Evolutionary conservation across 2,888 invertebrate species (phyloP).

Genomic region (Oscheius myriophilus): DNA sequence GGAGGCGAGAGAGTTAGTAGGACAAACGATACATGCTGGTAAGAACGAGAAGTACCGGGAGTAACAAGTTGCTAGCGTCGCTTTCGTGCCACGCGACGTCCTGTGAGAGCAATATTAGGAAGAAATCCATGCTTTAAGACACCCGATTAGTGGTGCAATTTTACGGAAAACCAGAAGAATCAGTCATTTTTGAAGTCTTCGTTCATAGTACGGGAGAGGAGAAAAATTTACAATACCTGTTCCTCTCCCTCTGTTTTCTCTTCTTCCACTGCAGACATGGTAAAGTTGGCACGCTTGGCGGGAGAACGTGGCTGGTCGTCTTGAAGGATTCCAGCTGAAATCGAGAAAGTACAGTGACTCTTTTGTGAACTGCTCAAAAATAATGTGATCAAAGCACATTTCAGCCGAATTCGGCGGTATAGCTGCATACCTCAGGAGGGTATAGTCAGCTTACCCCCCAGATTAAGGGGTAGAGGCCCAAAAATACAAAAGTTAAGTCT

Average conservation of each 20-base stretch:
- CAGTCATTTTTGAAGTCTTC: neutral
- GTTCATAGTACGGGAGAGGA: too few relatives aligned
- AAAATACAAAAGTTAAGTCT: too few relatives aligned
- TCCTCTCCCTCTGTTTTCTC: constrained; percentile 15
- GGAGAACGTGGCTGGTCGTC: constrained; percentile 25
- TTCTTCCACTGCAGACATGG: constrained; percentile 9
- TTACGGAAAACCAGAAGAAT: neutral
- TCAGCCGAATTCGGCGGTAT: too few relatives aligned
- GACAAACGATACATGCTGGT: constrained; percentile 18
- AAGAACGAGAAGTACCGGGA: constrained; percentile 19
- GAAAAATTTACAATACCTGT: too few relatives aligned
- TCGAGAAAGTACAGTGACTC: neutral
- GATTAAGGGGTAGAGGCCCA: too few relatives aligned
- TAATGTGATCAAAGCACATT: too few relatives aligned
- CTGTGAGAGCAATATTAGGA: constrained; percentile 11
- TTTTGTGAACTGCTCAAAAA: too few relatives aligned
- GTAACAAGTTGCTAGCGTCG: constrained; percentile 26
- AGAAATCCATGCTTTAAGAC: neutral
- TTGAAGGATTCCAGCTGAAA: constrained; percentile 55
- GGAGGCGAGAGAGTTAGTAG: constrained; percentile 6
- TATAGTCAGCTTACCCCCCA: too few relatives aligned
- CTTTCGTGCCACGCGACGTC: constrained; percentile 25
- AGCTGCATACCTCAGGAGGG: too few relatives aligned
- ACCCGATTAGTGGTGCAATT: neutral
- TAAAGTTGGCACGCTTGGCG: constrained; percentile 21